Conservation (phyloP, 2,797 vertebrate genomes). For the Onychomys torridus region DNA sequence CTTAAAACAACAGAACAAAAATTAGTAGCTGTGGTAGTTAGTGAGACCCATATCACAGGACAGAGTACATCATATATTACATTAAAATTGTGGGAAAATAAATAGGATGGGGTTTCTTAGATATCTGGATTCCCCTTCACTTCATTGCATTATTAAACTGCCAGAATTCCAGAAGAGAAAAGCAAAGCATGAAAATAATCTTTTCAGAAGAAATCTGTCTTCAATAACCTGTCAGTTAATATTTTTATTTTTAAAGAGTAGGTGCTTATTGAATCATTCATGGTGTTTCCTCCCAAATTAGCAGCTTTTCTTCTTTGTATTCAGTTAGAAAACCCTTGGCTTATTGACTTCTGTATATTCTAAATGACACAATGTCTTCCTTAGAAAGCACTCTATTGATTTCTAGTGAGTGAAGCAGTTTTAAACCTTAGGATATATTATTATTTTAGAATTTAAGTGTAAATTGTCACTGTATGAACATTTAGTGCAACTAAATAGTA, state of each 20-base stretch:
- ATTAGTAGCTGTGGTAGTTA: conserved; percentile 20
- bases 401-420: conserved; percentile 47
- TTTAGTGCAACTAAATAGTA: conserved; percentile 46
- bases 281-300: neutral
- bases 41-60: neutral
- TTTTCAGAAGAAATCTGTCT: conserved; percentile 44
- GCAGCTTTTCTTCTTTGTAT: conserved; percentile 39
- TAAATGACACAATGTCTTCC: conserved; percentile 41
- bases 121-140: neutral
- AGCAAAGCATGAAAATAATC: neutral
- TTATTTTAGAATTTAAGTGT: conserved; percentile 25
- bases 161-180: conserved; percentile 46
- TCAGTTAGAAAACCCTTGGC: conserved; percentile 31
- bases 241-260: conserved; percentile 64
- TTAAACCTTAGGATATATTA: conserved; percentile 53
- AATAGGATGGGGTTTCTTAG: neutral
- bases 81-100: conserved; percentile 46
- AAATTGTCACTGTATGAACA: conserved; percentile 53
- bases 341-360: conserved; percentile 49
- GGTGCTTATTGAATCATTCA: conserved; percentile 18
- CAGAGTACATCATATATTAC: neutral
- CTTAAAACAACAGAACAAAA: neutral
- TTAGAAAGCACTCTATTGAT: conserved; percentile 49
- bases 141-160: conserved; percentile 27
- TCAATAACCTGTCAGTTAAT: conserved; percentile 50